A percentile compares a stretch with the other conserved stretches of the same genome.
phyloP scores from a whole-genome alignment of 2,113 vertebrate genomes.

The Mesembrinibis cayennensis region DNA sequence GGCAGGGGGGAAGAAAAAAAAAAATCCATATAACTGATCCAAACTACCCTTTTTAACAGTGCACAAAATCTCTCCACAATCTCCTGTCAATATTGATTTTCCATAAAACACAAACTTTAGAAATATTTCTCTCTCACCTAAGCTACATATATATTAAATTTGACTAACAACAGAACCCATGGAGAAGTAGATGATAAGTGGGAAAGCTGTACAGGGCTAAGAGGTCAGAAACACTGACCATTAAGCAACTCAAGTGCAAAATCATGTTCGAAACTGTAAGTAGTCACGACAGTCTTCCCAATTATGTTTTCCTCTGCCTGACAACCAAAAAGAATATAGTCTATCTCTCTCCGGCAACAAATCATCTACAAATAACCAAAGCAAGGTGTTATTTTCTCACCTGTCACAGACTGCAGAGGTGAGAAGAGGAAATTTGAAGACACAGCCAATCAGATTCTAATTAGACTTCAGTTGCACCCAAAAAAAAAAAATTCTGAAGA shows the following conservation, averaged over 20 bases:
- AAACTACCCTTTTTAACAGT: not conserved
- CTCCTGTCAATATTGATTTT: not conserved
- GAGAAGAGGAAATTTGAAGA: not conserved
- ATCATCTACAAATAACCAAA: not conserved
- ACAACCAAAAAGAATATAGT: not conserved
- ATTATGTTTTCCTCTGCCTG: not conserved
- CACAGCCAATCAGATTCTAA: not conserved
- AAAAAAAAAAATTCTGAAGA: rapidly evolving
- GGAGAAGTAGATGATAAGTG: not conserved
- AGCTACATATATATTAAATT: not conserved
- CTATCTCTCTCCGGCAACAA: not conserved
- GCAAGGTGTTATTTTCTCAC: not conserved
- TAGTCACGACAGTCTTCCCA: not conserved
- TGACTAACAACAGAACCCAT: not conserved
- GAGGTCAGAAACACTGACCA: not conserved
- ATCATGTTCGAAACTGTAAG: not conserved
- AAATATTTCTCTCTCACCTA: not conserved
- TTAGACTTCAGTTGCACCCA: not conserved
- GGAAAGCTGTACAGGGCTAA: not conserved
- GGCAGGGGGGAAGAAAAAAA: not conserved
- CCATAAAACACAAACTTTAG: not conserved
- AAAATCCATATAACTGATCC: not conserved
- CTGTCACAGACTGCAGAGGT: not conserved
- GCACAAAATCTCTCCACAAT: not conserved
- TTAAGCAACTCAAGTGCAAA: not conserved